Conservation (phyloP, 2,797 vertebrate species). For the Lophotriccus pileatus region DNA sequence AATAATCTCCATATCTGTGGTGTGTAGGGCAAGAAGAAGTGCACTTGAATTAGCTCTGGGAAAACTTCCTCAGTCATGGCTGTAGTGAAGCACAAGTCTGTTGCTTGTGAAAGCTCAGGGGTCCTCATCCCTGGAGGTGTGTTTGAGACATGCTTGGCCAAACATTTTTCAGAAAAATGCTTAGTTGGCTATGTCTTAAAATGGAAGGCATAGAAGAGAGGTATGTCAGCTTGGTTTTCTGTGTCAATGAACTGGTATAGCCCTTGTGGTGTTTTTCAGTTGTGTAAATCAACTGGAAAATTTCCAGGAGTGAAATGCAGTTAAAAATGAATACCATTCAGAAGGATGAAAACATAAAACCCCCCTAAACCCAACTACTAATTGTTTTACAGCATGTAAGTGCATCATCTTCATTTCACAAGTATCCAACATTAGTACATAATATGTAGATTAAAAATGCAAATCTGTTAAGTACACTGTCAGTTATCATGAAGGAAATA, state of each 20-base stretch:
- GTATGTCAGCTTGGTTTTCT: neutral
- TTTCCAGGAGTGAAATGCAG: neutral
- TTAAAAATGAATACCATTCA: neutral
- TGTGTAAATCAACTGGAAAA: neutral
- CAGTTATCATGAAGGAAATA: neutral
- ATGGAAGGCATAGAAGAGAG: neutral
- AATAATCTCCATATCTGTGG: accelerated
- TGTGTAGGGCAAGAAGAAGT: neutral
- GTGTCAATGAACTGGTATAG: neutral
- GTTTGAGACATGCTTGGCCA: neutral
- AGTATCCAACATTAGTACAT: neutral
- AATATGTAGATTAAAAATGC: neutral
- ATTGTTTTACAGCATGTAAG: neutral
- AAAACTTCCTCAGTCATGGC: neutral
- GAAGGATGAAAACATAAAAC: neutral
- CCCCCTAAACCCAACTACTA: neutral
- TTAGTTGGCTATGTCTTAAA: neutral
- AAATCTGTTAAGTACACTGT: neutral
- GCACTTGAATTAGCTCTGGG: neutral
- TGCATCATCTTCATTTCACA: neutral
- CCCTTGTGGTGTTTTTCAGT: neutral
- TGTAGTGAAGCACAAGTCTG: neutral
- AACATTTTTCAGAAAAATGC: neutral
- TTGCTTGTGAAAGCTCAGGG: neutral
- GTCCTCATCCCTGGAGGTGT: neutral